Conservation (phyloP, 2,113 vertebrate species). For the Phaethornis superciliosus region DNA sequence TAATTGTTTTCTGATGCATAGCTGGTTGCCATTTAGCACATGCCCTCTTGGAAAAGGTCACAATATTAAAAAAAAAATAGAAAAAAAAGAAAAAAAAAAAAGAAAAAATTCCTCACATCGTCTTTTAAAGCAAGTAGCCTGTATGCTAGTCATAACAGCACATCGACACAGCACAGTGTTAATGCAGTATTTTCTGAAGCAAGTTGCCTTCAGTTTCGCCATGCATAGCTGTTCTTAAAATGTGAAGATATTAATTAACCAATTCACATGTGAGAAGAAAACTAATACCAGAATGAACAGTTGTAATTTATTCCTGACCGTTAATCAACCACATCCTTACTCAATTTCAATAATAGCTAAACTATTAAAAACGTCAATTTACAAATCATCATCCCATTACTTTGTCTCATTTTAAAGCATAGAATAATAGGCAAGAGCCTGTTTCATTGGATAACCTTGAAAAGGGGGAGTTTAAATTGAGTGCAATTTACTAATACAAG, state of each 20-base stretch:
- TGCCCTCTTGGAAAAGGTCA: conserved; percentile 49
- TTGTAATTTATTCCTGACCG: neutral
- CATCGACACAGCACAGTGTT: neutral
- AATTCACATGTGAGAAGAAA: neutral
- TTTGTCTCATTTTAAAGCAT: neutral
- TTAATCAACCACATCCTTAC: neutral
- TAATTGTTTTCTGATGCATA: conserved; percentile 52
- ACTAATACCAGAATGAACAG: neutral
- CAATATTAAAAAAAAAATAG: neutral
- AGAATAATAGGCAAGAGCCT: neutral
- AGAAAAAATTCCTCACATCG: neutral
- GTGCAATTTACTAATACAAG: neutral
- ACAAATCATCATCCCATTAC: neutral
- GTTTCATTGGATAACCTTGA: neutral
- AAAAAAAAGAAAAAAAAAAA: no score
- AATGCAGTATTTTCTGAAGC: neutral
- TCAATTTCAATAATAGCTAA: neutral
- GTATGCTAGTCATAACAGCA: neutral
- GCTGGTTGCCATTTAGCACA: conserved; percentile 58
- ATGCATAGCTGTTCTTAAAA: neutral
- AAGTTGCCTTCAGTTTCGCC: neutral
- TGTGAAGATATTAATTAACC: neutral
- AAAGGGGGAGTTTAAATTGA: neutral
- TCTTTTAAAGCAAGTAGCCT: neutral
- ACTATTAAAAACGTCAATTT: neutral